A percentile compares a stretch with the other conserved stretches of the same genome.
Evolutionary conservation across 2,888 invertebrate species (phyloP).

Genomic region (Hydriomena furcata): DNA sequence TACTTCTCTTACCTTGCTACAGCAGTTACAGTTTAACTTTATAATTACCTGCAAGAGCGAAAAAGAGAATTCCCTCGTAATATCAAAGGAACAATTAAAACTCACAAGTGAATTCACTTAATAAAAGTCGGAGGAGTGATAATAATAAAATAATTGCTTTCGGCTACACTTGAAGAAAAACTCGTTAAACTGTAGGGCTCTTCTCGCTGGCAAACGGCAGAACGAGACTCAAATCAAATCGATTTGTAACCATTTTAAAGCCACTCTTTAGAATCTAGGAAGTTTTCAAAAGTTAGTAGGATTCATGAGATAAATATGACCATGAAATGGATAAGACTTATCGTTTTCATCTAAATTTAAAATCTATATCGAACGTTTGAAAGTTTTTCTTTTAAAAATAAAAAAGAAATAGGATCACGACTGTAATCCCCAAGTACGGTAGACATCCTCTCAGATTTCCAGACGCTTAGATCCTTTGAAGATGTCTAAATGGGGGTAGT

Average conservation of each 20-base stretch:
- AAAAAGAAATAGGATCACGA: no score
- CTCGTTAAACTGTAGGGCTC: constrained; percentile 75
- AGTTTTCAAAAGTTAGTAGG: neutral
- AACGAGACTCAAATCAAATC: constrained; percentile 34
- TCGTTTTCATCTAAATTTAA: no score
- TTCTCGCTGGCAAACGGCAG: constrained; percentile 42
- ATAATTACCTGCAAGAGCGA: neutral
- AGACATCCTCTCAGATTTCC: no score
- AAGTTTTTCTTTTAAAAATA: no score
- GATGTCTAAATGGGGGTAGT: no score
- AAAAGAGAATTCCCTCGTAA: constrained; percentile 10
- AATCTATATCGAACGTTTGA: no score
- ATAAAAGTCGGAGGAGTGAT: constrained; percentile 47
- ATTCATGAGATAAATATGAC: neutral
- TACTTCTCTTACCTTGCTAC: no score
- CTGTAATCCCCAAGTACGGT: no score
- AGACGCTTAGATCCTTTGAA: no score
- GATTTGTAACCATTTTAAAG: constrained; percentile 27
- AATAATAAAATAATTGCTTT: constrained; percentile 65
- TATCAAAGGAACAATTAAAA: constrained; percentile 53
- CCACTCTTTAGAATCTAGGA: neutral
- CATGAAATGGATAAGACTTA: no score
- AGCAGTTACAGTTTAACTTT: neutral
- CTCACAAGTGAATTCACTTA: constrained; percentile 51
- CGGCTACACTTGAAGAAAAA: constrained; percentile 58